Percentiles rank a stretch among this genome's conserved stretches.
Conservation (phyloP, 2,888 invertebrate genomes). For the Plagodis pulveraria region DNA sequence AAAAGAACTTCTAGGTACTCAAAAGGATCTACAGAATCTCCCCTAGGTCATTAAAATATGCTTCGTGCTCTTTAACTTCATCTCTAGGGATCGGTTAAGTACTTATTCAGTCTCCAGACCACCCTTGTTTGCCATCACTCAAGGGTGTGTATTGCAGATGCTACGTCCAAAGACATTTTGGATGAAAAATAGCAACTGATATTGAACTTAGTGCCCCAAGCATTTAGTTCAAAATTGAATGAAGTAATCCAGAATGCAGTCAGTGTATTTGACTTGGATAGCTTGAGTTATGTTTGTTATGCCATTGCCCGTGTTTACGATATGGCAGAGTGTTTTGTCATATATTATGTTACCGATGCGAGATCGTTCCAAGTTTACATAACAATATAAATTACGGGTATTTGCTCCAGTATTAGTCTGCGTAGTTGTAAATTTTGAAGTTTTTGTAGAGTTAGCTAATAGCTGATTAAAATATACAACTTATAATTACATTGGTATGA, state of each 20-base stretch:
- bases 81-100: conserved; percentile 15
- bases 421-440: background rate
- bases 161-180: conserved; percentile 29
- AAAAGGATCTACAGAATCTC: background rate
- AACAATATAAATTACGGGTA: background rate
- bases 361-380: conserved; percentile 5
- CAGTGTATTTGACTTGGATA: conserved; percentile 36
- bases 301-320: conserved; percentile 38
- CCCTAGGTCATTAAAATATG: conserved; percentile 21
- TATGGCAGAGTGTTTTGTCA: conserved; percentile 30
- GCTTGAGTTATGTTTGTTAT: conserved; percentile 38
- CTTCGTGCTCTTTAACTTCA: conserved; percentile 11
- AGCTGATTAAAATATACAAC: too few relatives aligned
- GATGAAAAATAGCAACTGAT: conserved; percentile 1
- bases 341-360: conserved; percentile 19
- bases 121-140: conserved; percentile 29
- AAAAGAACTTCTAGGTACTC: too few relatives aligned
- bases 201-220: conserved; percentile 5
- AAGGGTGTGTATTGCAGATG: conserved; percentile 31
- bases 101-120: conserved; percentile 25
- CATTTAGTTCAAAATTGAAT: conserved; percentile 6
- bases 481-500: too few relatives aligned
- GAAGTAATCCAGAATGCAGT: conserved; percentile 14
- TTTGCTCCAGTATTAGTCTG: background rate
- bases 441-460: too few relatives aligned